Evolutionary conservation across 2,113 vertebrate genomes (phyloP), one percentile per base, ranked within the genome.

Genomic region (Rhea pennata): DNA sequence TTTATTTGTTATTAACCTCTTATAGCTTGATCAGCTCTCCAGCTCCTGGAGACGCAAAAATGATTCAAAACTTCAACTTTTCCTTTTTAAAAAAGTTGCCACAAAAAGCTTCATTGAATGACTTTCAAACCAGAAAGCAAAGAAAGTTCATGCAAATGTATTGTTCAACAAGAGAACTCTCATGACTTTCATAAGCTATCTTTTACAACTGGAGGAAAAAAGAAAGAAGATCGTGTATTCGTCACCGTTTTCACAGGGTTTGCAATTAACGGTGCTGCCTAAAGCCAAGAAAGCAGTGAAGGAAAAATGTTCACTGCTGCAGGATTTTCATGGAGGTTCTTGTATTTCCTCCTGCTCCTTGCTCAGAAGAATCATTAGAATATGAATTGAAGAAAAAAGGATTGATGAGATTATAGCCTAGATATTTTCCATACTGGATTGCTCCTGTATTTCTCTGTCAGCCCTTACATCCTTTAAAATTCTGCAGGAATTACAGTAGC

Each of bases 141-240:
- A 89, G 36, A 5, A 67, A 72, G 10, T 2, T 82, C 83, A 59
- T 87, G 21, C 14, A 77, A 74, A 74, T 31, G 4, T 15, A 29
- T 62, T 0, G 0, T 44, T 62, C 80, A 84, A 62, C 70, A 48
- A 1, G 6, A 65, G 76, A 86, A 39, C 0, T 1, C 1, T 3
- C 65, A 42, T 72, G 14, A 75, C 5, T 76, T 80, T n/a, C 46
- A 33, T 31, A 67, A 58, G 9, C 5, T 90, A 10, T 5, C 13
- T 83, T 75, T 83, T 90, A n/a, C 23, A 51, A n/a, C 36, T 29
- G 36, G 15, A 13, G 5, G 26, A 72, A 85, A 91, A 20, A 89
- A 71, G 14, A 73, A 29, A 62, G 40, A 26, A 50, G 9, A 27
- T 54, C 0, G 51, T 79, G 83, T 79, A 22, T 65, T 69, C 8